Percentiles rank a stretch among this genome's conserved stretches.
These are phyloP conservation scores for Actinemys pallida DNA, from an alignment of 2,113 vertebrate species.

Conservation along the genomic window DNA sequence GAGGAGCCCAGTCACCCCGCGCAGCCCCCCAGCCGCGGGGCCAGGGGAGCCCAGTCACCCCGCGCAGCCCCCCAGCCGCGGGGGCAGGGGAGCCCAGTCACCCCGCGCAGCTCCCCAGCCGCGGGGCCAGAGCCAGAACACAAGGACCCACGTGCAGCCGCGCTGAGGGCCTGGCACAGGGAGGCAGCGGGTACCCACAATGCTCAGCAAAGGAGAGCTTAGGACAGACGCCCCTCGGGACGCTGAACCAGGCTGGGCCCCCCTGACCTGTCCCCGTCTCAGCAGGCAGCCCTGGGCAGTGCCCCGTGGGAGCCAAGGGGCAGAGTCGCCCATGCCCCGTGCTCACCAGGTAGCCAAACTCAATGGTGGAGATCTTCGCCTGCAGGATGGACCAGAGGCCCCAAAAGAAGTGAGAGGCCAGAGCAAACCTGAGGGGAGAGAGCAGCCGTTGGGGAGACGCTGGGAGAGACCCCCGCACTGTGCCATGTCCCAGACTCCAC, in stretches of 20 bases:
- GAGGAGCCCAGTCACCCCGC: neutral
- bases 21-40: too few species aligned
- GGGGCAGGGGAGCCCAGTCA: too few species aligned
- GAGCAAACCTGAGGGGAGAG: conserved; percentile 80
- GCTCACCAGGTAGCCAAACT: conserved; percentile 95
- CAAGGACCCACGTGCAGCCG: too few species aligned
- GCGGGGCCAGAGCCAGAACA: too few species aligned
- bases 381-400: conserved; percentile 96
- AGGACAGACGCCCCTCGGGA: accelerated
- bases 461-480: neutral
- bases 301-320: accelerated
- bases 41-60: too few species aligned
- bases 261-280: too few species aligned
- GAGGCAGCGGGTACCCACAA: neutral
- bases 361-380: conserved; percentile 92
- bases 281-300: accelerated
- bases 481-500: too few species aligned
- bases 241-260: neutral
- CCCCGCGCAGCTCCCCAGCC: neutral
- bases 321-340: accelerated
- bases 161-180: neutral
- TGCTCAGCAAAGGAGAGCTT: neutral
- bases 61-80: neutral
- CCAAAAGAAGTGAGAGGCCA: conserved; percentile 96
- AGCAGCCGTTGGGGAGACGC: neutral